Base-by-base conservation (phyloP, 1,140 invertebrate genomes). In the Micrasema minimum region DNA sequence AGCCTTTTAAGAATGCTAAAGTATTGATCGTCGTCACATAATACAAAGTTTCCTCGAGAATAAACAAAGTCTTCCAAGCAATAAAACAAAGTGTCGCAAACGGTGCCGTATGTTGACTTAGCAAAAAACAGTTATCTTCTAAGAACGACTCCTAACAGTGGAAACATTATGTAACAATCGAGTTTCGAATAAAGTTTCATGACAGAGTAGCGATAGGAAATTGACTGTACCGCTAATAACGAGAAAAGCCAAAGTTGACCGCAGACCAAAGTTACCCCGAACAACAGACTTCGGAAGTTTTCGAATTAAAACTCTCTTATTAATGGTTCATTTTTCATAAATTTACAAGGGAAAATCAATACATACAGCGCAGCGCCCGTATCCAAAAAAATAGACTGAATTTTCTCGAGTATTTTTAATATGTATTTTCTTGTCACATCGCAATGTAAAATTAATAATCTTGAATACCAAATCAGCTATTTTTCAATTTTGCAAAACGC, bases 111-210 rank as follows among this genome's bases (percentile, higher is more conserved):
- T 31, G 26, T 31, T 31, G 2, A 7, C 3, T 16, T 20, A 18
- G 5, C 11, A 48, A 48, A 11, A 48, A 10, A 48, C 3, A 48
- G 46, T 48, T 48, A 16, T 48, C 18, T 48, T 48, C 14, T 16
- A 20, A 20, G n/a, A 48, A 22, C 18, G 46, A 18, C 46, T 48
- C 23, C n/a, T 2, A n/a, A 37, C n/a, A 35, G 9, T n/a, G 51
- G 51, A 31, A 16, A 26, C 4, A 55, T 35, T 35, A 31, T 55
- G 51, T 14, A 37, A 37, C 51, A 35, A 55, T 55, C 51, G 14
- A 16, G 23, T n/a, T 53, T 9, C 23, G 12, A 11, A 35, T 2
- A 20, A 35, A 53, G 26, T 55, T 55, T 55, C 26, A n/a, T 37
- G 9, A 9, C 51, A 10, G 26, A 31, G 12, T 18, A 26, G 20